Base-by-base conservation (phyloP, 2,888 invertebrate species). In the Brachyopa scutellaris region DNA sequence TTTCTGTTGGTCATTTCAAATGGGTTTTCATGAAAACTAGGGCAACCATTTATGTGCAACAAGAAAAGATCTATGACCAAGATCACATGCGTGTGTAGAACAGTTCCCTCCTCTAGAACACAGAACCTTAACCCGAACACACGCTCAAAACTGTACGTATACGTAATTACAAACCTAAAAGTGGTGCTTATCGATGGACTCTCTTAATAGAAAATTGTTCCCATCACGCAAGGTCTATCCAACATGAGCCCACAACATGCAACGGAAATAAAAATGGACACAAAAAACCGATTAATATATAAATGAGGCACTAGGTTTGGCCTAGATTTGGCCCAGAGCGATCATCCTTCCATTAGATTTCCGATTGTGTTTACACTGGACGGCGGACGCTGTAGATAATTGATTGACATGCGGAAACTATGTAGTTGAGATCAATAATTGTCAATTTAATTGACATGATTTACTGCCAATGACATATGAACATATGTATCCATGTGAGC, bases 391-490 rank as follows among this genome's bases (percentile, higher is more conserved):
- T 31, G 9, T 29, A 11, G 11, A 33, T 38, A 59, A 42, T 51
- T 67, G 67, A 55, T 38, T 62, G 61, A 21, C 74, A 69, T 62
- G 40, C 74, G 79, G 79, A 80, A 80, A n/a, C n/a, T n/a, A 74
- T 26, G 11, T 67, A 33, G 29, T 55, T 67, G 5, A 61, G 31
- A 45, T 53, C 53, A 23, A 64, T 61, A 26, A 21, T 38, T 40
- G 59, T 49, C 23, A 42, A 49, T 55, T 67, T 55, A 69, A 80
- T 80, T 80, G 67, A 57, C 61, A 74, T 69, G 74, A 57, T 49
- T 69, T 57, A 62, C 53, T 55, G 19, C 40, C 36, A 21, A n/a
- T n/a, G n/a, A n/a, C n/a, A n/a, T n/a, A n/a, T n/a, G n/a, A n/a
- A n/a, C n/a, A n/a, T n/a, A n/a, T n/a, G n/a, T n/a, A n/a, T n/a